Evolutionary conservation across 1,140 invertebrate genomes (phyloP), one percentile per base, ranked within the genome.

Genomic region (Monochamus saltuarius): DNA sequence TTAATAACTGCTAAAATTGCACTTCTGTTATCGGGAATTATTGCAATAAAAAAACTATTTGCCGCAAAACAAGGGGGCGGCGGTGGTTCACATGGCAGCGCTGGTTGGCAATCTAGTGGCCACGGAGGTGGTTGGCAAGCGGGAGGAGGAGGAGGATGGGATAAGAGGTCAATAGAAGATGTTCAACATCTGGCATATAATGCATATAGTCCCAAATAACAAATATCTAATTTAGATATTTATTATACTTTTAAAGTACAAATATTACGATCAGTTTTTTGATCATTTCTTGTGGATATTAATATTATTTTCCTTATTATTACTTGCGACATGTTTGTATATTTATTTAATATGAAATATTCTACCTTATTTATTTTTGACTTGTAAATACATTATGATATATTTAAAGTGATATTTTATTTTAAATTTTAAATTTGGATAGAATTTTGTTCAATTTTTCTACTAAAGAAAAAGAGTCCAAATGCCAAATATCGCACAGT

Each of bases 1-100:
- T 74, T 90, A 11, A 89, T 90, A 63, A 86, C 88, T 51, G 87
- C 87, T 13, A 90, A 90, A 78, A 89, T 91, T 64, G 89, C 89
- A 1, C 75, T 91, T 9, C 82, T 91, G 1, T 76, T 91, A 29
- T 84, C 89, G 0, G 84, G 88, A 59, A 90, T 90, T 56, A 89
- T 90, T 47, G 87, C 87, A 0, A 67, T 91, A n/a, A 90, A 91
- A 81, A 91, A 91, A 68, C 75, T 90, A 0, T 78, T 90, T 56
- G 79, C 82, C 0, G 80, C 83, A 65, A 89, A 89, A 73, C 82
- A 84, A 13, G 78, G 81, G 1, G 78, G 81, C 2, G 81, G 82
- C 13, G 78, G 82, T 34, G 82, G 84, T 1, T 86, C 84, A 80
- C 85, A 82, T 47, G 79, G 80, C 38, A 62, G 78, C n/a, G 77